Percentiles rank a stretch among this genome's conserved stretches.
Conservation (phyloP, 2,113 vertebrate species). For the Nycticorax nycticorax region DNA sequence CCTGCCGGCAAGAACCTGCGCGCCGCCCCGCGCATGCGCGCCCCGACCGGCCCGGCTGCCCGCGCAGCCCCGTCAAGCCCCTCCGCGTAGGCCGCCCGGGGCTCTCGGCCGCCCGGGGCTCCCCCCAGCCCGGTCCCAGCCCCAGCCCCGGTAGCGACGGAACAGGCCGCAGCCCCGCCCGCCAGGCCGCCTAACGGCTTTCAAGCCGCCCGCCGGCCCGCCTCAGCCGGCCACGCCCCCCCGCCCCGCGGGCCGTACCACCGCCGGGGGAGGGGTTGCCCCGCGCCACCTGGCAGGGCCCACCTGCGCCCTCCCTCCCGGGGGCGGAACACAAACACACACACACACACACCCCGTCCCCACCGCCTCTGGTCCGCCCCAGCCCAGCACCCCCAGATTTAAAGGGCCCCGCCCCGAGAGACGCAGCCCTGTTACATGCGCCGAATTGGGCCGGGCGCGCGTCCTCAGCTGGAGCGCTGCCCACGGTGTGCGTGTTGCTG, state of each 20-base stretch:
- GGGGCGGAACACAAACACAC: too few relatives aligned
- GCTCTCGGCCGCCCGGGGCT: accelerated
- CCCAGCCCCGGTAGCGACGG: accelerated
- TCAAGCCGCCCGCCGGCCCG: not conserved
- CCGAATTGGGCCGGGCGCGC: not conserved
- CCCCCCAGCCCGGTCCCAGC: too few relatives aligned
- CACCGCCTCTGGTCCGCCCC: not conserved
- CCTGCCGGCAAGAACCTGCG: not conserved
- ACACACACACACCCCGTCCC: too few relatives aligned
- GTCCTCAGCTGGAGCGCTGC: not conserved
- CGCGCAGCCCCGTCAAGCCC: too few relatives aligned
- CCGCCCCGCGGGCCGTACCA: not conserved
- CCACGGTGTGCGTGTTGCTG: accelerated
- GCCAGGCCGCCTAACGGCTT: not conserved
- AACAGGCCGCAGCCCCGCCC: accelerated
- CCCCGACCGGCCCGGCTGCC: accelerated
- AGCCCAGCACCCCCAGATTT: not conserved
- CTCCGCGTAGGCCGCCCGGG: too few relatives aligned
- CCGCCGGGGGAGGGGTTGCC: not conserved
- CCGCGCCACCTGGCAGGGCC: not conserved
- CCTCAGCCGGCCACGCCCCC: not conserved
- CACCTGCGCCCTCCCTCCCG: accelerated
- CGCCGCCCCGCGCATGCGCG: not conserved
- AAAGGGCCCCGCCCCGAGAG: not conserved
- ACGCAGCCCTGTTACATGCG: accelerated